Percentiles rank a stretch among this genome's conserved stretches.
Conservation (phyloP, 1,140 invertebrate species). For the Drosophila subobscura region DNA sequence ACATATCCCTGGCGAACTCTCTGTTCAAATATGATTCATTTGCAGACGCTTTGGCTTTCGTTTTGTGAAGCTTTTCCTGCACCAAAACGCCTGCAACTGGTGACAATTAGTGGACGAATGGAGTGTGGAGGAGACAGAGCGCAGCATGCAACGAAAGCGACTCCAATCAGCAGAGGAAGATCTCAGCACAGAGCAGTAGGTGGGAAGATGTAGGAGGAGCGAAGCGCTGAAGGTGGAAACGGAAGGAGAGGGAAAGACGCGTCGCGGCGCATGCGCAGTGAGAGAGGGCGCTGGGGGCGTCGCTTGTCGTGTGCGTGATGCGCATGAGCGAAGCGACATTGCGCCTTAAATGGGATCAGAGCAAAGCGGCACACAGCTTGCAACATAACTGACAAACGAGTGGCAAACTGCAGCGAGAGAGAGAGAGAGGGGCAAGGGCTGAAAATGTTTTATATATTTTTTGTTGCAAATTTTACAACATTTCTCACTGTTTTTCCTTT, state of each 20-base stretch:
- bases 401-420: constrained; percentile 5
- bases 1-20: neutral
- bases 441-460: constrained; percentile 3
- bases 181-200: too few species aligned
- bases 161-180: neutral
- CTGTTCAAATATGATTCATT: constrained; percentile 17
- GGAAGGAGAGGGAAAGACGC: neutral
- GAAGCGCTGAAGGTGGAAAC: constrained; percentile 6
- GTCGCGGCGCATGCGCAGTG: neutral
- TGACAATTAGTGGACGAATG: constrained; percentile 19
- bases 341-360: constrained; percentile 74
- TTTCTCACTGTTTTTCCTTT: constrained; percentile 66
- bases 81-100: constrained; percentile 24
- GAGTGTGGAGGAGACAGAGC: neutral
- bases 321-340: constrained; percentile 78
- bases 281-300: constrained; percentile 11
- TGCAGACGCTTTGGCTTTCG: constrained; percentile 21
- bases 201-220: too few species aligned
- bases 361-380: constrained; percentile 22
- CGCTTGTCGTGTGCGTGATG: constrained; percentile 72
- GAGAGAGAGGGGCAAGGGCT: neutral
- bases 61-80: constrained; percentile 56
- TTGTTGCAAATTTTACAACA: constrained; percentile 72
- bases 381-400: constrained; percentile 39
- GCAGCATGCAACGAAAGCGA: too few species aligned